Evolutionary conservation across 2,888 invertebrate genomes (phyloP), one percentile per base, ranked within the genome.

Genomic region (Athalia circularis): DNA sequence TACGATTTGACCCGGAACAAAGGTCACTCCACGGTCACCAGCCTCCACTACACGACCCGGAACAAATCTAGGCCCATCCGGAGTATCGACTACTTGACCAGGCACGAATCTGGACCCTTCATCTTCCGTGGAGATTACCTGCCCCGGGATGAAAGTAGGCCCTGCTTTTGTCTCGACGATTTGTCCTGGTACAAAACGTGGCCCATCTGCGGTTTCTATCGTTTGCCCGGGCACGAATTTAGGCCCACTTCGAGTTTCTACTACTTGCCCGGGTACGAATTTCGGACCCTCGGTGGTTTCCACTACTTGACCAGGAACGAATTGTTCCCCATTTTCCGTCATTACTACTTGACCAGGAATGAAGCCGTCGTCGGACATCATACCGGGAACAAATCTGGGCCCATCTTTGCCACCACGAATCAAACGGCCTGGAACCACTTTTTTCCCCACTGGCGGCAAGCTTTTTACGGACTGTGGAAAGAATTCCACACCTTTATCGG

Each of bases 181-280:
- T 89, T 95, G 95, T 9, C 95, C 95, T 0, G 95, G 95, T n/a
- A 95, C 94, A 85, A 95, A 95, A 81, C 94, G 93, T 15, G 94
- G 93, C 0, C 95, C 95, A 81, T 94, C 94, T 74, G 93, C 93
- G 0, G 94, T 94, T 79, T 94, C 93, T 80, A 95, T 92, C 0
- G 95, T 95, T 90, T 95, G 95, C 6, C 95, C 95, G 2, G 95
- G 93, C 0, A 93, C 92, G 85, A 94, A 94, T 86, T 94, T 94
- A 0, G 93, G 92, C 6, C 94, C 94, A 65, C 92, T 92, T 85
- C 92, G 92, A 0, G 94, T 94, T 84, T 94, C 94, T 0, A 95
- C 94, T 84, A 95, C 94, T 91, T 95, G 95, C 3, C 96, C 96
- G 3, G 95, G 95, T 13, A 96, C 94, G 87, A 96, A 95, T 87